Evolutionary conservation across 2,797 vertebrate species (phyloP).

Genomic region (Centropyge bicolor): DNA sequence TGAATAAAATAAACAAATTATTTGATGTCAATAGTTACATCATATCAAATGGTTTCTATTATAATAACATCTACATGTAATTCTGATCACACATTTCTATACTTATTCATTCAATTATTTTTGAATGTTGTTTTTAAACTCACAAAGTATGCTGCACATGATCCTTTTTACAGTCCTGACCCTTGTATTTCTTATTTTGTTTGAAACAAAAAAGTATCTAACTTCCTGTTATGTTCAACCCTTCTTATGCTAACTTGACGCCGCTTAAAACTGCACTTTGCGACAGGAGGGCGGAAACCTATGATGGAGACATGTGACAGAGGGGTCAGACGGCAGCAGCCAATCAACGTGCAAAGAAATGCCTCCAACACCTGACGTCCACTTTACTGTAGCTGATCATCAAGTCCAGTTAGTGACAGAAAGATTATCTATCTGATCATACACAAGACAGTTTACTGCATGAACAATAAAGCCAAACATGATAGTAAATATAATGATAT

Average conservation of each 20-base stretch:
- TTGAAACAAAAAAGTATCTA: not conserved
- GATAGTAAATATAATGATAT: rapidly evolving
- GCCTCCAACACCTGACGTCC: constrained; percentile 11
- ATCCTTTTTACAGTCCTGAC: too few relatives aligned
- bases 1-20: too few relatives aligned
- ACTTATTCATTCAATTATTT: not conserved
- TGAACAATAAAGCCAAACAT: not conserved
- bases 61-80: not conserved
- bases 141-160: not conserved
- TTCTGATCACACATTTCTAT: too few relatives aligned
- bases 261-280: too few relatives aligned
- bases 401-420: too few relatives aligned
- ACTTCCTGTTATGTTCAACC: not conserved
- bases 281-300: constrained; percentile 43
- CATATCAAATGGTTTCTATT: too few relatives aligned
- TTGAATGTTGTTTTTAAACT: not conserved
- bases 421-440: not conserved
- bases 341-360: constrained; percentile 62
- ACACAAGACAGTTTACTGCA: not conserved
- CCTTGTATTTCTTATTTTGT: not conserved
- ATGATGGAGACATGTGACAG: constrained; percentile 23
- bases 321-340: constrained; percentile 17
- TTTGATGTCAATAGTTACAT: too few relatives aligned
- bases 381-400: not conserved
- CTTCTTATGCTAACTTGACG: not conserved